Percentiles rank a stretch among this genome's conserved stretches.
Conservation (phyloP, 2,797 vertebrate genomes). For the Esox masquinongy region DNA sequence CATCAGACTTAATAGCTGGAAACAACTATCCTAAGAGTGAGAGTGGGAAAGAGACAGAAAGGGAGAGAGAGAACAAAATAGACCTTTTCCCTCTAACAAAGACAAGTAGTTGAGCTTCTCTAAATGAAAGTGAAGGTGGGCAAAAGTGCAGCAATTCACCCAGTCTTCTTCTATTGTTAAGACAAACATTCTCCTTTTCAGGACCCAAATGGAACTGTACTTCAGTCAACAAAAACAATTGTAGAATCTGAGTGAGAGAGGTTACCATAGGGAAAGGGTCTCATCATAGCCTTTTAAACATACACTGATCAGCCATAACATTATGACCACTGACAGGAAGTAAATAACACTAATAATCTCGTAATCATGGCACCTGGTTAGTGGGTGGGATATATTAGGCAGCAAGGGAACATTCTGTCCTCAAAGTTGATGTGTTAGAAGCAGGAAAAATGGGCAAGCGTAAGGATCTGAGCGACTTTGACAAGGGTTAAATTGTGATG, state of each 20-base stretch:
- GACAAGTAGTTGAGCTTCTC: slow-evolving; percentile 44
- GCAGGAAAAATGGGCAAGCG: too few species aligned
- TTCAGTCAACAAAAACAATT: slow-evolving; percentile 54
- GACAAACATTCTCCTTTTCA: slow-evolving; percentile 13
- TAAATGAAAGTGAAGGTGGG: slow-evolving; percentile 55
- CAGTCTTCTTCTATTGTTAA: slow-evolving; percentile 29
- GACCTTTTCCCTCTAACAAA: slow-evolving; percentile 45
- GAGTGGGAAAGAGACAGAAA: slow-evolving; percentile 13
- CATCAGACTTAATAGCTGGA: too few species aligned
- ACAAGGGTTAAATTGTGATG: too few species aligned
- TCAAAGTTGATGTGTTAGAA: too few species aligned
- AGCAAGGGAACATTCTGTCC: too few species aligned
- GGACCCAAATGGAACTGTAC: slow-evolving; percentile 53
- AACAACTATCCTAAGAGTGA: background rate
- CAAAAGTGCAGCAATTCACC: slow-evolving; percentile 36
- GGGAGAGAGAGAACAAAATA: background rate
- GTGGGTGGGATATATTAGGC: too few species aligned
- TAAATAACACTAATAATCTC: too few species aligned
- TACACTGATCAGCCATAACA: too few species aligned
- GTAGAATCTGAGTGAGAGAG: slow-evolving; percentile 39
- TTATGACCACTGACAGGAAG: too few species aligned
- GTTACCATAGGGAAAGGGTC: slow-evolving; percentile 4
- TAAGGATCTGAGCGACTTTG: too few species aligned
- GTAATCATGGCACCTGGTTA: too few species aligned
- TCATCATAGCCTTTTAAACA: too few species aligned